phyloP scores from a whole-genome alignment of 2,113 vertebrate species.

The Plestiodon gilberti region DNA sequence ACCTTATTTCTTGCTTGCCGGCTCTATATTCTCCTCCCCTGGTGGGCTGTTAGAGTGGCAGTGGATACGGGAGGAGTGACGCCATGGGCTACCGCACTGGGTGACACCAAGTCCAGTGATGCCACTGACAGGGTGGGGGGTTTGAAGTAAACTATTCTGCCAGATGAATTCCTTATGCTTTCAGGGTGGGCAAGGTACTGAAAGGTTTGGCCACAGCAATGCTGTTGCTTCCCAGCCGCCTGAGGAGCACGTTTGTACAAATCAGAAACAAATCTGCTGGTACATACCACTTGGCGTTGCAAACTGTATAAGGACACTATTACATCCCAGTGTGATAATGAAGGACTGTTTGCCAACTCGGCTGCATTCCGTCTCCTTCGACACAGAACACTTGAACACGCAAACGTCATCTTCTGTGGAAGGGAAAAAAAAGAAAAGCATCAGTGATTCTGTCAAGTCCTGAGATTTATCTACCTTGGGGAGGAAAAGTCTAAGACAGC shows the following conservation, averaged over 20 bases:
- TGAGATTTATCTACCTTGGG: background rate
- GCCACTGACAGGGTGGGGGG: no score
- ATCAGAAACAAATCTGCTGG: background rate
- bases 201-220: background rate
- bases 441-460: background rate
- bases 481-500: background rate
- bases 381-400: conserved; percentile 92
- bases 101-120: no score
- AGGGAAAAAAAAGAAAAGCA: background rate
- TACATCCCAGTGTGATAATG: conserved; percentile 94
- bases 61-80: no score
- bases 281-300: conserved; percentile 86
- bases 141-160: background rate
- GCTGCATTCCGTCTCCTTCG: conserved; percentile 91
- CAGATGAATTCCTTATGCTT: no score
- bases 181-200: background rate
- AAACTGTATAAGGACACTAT: conserved; percentile 93
- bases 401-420: conserved; percentile 86
- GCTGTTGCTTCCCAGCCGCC: background rate
- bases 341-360: conserved; percentile 97
- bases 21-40: no score
- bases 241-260: background rate
- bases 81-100: no score
- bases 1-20: no score
- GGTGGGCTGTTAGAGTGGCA: no score